phyloP scores from a whole-genome alignment of 2,113 vertebrate genomes.

The Scolopax mira region DNA sequence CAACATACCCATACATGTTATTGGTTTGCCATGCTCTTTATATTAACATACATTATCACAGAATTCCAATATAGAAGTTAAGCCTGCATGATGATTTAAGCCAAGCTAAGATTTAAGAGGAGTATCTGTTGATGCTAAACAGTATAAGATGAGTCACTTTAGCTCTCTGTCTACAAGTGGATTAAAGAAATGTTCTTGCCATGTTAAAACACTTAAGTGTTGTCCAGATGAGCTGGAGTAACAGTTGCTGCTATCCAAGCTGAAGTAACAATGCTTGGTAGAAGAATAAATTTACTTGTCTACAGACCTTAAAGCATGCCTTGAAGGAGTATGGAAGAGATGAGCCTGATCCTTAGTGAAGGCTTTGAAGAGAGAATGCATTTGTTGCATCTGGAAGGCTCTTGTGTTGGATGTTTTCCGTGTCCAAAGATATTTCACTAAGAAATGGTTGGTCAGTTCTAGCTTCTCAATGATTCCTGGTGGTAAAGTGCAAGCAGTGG shows the following conservation, averaged over 20 bases:
- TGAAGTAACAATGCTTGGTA: background rate
- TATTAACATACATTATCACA: background rate
- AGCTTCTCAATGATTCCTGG: background rate
- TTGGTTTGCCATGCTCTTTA: background rate
- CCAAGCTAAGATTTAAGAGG: background rate
- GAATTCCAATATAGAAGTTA: background rate
- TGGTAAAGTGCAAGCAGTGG: background rate
- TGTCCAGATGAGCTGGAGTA: background rate
- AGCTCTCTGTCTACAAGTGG: background rate
- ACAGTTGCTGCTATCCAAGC: background rate
- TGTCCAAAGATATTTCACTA: background rate
- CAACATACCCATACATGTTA: accelerated
- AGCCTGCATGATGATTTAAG: background rate
- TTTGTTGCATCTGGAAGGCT: background rate
- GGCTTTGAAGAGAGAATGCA: background rate
- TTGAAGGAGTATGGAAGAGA: background rate
- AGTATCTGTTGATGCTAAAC: background rate
- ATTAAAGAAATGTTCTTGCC: background rate
- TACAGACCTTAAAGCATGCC: background rate
- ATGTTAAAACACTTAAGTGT: background rate
- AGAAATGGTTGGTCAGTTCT: background rate
- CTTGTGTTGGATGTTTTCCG: background rate
- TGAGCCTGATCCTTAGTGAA: background rate
- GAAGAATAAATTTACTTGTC: background rate
- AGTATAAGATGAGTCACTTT: background rate